Conservation (phyloP, 2,888 invertebrate species). For the Eilema sororculum region DNA sequence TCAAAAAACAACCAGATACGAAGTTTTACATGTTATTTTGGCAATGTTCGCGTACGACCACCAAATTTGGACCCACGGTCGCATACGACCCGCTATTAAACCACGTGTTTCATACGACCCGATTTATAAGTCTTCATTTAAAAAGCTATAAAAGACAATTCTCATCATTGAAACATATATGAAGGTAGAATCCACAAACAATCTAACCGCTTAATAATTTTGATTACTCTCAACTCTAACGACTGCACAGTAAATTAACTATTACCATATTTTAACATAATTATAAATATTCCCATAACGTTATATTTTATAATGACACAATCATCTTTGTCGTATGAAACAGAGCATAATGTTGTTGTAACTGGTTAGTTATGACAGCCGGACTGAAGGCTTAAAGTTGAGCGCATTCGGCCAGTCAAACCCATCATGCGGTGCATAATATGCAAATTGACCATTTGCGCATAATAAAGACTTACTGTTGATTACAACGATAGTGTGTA, state of each 20-base stretch:
- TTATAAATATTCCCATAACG: background rate
- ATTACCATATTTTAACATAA: background rate
- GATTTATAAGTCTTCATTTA: too few species aligned
- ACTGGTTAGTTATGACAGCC: slow-evolving; percentile 30
- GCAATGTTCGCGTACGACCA: too few species aligned
- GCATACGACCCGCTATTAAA: too few species aligned
- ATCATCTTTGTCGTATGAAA: slow-evolving; percentile 18
- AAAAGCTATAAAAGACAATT: too few species aligned
- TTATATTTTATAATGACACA: slow-evolving; percentile 1
- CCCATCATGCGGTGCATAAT: slow-evolving; percentile 48
- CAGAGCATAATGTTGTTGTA: slow-evolving; percentile 36
- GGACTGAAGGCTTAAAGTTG: slow-evolving; percentile 14
- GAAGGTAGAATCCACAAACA: background rate
- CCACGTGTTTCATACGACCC: too few species aligned
- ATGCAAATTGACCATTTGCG: slow-evolving; percentile 61
- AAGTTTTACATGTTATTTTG: too few species aligned
- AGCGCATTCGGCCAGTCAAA: slow-evolving; percentile 5
- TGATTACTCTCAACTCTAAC: background rate
- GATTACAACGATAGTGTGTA: slow-evolving; percentile 26
- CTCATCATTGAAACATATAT: too few species aligned
- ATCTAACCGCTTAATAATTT: background rate
- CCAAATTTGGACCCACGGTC: too few species aligned
- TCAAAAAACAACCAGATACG: too few species aligned
- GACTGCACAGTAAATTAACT: slow-evolving; percentile 4
- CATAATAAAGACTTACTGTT: slow-evolving; percentile 59